A percentile compares a stretch with the other conserved stretches of the same genome.
Conservation (phyloP, 2,888 invertebrate species). For the Xestobium rufovillosum region DNA sequence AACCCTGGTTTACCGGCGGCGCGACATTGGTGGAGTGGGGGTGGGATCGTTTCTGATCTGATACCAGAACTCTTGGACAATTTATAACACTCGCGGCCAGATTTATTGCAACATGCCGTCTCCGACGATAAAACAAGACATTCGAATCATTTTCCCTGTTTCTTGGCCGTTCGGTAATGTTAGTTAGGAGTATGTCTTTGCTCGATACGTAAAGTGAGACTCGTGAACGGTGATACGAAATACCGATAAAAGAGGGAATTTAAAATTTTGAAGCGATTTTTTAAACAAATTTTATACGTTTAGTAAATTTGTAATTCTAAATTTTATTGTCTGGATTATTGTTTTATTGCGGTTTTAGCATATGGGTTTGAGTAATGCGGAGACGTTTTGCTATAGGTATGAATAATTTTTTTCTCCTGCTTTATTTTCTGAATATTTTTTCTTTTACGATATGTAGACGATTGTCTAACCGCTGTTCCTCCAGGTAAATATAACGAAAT, state of each 20-base stretch:
- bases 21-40: constrained; percentile 23
- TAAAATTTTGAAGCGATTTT: constrained; percentile 40
- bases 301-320: constrained; percentile 43
- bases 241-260: constrained; percentile 39
- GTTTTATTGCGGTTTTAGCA: too few relatives aligned
- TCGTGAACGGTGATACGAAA: constrained; percentile 35
- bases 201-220: constrained; percentile 18
- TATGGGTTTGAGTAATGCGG: too few relatives aligned
- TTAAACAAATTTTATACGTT: constrained; percentile 40
- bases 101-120: constrained; percentile 39
- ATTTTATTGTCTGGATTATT: constrained; percentile 41
- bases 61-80: constrained; percentile 39
- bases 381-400: too few relatives aligned
- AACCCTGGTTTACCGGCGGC: neutral
- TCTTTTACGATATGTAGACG: too few relatives aligned
- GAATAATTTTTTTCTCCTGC: too few relatives aligned
- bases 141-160: too few relatives aligned
- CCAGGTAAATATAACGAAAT: too few relatives aligned
- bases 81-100: constrained; percentile 39
- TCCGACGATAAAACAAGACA: constrained; percentile 28
- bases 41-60: constrained; percentile 34
- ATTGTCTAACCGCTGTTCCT: too few relatives aligned
- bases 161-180: constrained; percentile 10
- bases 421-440: too few relatives aligned
- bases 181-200: constrained; percentile 23